These are phyloP conservation scores for Heterodera filipjevi DNA, from an alignment of 2,888 invertebrate genomes.

Conservation along the genomic window DNA sequence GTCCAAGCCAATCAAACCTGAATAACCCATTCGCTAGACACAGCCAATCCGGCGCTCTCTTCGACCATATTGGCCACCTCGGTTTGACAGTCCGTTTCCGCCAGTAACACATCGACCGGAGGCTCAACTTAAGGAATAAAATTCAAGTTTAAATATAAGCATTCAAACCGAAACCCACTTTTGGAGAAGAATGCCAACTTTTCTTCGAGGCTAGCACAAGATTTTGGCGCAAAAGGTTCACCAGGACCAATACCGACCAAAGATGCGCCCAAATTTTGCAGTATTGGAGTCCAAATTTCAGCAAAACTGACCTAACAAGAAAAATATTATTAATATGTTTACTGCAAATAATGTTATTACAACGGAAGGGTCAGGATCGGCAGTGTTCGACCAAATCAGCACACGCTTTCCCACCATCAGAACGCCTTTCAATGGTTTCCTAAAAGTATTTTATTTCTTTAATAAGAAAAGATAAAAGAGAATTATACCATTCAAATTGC, in stretches of 20 bases:
- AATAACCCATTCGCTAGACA: conserved; percentile 59
- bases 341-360: not conserved
- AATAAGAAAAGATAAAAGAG: conserved; percentile 5
- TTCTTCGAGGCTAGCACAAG: conserved; percentile 19
- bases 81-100: conserved; percentile 65
- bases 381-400: conserved; percentile 48
- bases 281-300: conserved; percentile 62
- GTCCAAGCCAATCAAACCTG: no score
- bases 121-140: conserved; percentile 2
- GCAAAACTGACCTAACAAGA: conserved; percentile 45
- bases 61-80: conserved; percentile 57
- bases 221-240: conserved; percentile 24
- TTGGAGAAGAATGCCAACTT: conserved; percentile 30
- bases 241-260: conserved; percentile 35
- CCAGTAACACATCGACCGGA: conserved; percentile 64
- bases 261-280: conserved; percentile 55
- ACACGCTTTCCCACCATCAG: conserved; percentile 52
- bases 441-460: conserved; percentile 14
- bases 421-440: conserved; percentile 47
- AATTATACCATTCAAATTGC: conserved; percentile 46
- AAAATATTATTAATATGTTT: conserved; percentile 27
- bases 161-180: not conserved
- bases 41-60: conserved; percentile 37
- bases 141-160: no score
- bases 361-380: conserved; percentile 13